Conservation (phyloP, 2,113 vertebrate species). For the Hypanus sabinus region DNA sequence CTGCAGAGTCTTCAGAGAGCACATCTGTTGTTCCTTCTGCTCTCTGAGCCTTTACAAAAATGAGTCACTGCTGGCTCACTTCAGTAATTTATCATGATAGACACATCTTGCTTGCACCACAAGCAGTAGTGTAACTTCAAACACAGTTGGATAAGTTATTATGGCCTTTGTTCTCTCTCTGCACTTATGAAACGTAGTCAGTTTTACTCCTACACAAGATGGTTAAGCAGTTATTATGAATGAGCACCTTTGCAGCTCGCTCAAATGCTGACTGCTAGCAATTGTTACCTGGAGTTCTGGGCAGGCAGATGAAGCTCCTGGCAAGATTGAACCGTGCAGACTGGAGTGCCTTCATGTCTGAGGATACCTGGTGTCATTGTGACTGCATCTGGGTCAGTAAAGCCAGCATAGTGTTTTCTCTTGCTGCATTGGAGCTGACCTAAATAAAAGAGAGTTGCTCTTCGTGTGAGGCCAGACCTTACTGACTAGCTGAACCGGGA, state of each 20-base stretch:
- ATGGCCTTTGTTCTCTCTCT: not conserved
- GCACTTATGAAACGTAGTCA: not conserved
- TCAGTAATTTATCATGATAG: not conserved
- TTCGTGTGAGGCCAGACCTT: not conserved
- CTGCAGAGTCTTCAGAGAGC: not conserved
- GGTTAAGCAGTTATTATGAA: not conserved
- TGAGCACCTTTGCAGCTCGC: not conserved
- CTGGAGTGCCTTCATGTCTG: not conserved
- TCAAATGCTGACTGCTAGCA: not conserved
- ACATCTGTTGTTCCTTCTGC: constrained; percentile 35
- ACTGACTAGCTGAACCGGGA: not conserved
- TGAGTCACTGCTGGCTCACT: not conserved
- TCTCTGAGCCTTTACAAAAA: not conserved
- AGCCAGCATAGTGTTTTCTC: not conserved
- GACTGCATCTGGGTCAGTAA: not conserved
- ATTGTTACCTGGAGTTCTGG: not conserved
- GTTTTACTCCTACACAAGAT: not conserved
- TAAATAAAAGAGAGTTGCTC: not conserved
- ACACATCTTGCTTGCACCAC: not conserved
- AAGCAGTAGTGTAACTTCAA: not conserved
- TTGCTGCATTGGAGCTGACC: not conserved
- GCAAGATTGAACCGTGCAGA: not conserved
- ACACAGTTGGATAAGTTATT: not conserved
- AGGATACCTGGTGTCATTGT: not conserved
- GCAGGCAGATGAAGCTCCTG: not conserved